A percentile compares a stretch with the other conserved stretches of the same genome.
These are phyloP conservation scores for Ectobius pallidus DNA, from an alignment of 2,888 invertebrate species.

Conservation along the genomic window DNA sequence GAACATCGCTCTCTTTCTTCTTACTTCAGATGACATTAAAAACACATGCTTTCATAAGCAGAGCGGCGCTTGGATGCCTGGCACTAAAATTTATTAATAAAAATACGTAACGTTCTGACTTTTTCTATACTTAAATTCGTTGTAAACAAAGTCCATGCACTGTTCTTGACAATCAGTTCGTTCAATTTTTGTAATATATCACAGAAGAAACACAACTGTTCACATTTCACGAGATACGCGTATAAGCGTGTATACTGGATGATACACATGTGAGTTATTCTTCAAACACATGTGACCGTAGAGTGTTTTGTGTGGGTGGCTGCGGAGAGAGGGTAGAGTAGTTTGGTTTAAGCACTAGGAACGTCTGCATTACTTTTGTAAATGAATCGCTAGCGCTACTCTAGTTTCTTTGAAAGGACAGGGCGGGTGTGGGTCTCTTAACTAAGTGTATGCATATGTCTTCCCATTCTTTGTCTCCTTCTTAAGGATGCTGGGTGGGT, in stretches of 20 bases:
- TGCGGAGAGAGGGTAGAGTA: background rate
- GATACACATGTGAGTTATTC: conserved; percentile 3
- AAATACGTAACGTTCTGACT: background rate
- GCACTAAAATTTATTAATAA: conserved; percentile 20
- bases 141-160: background rate
- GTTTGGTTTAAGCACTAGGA: background rate
- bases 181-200: background rate
- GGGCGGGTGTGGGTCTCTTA: background rate
- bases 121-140: background rate
- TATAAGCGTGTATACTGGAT: too few species aligned
- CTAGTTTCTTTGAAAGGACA: background rate
- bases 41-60: conserved; percentile 1
- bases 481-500: background rate
- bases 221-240: background rate
- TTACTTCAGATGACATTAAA: conserved; percentile 10
- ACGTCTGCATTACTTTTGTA: conserved; percentile 19
- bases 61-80: background rate
- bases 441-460: conserved; percentile 27
- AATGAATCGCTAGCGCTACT: conserved; percentile 4
- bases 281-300: conserved; percentile 16
- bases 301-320: conserved; percentile 22
- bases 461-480: background rate
- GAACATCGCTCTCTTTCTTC: background rate
- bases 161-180: background rate
- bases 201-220: background rate